Base-by-base conservation (phyloP, 1,140 invertebrate genomes). In the Caenorhabditis inopinata region DNA sequence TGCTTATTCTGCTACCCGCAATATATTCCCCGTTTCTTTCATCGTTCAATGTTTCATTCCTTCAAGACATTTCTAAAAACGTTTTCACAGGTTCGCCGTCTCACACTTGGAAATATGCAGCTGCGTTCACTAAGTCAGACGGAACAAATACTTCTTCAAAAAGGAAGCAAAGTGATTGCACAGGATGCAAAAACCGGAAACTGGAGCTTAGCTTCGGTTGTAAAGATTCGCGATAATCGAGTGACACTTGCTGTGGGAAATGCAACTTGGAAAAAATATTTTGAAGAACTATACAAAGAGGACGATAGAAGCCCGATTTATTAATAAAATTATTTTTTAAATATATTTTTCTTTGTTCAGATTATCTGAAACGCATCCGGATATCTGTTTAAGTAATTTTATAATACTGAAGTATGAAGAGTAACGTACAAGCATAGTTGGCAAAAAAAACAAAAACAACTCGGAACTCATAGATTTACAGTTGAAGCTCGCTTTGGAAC, bases 271-370 rank as follows among this genome's bases (percentile, higher is more conserved):
- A 68, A 68, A 25, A 68, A 68, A 12, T 4, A 12, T 11, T 11
- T 68, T 38, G 58, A 68, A n/a, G 58, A 68, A 6, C 38, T 68
- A 32, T 68, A 68, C 32, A 68, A 68, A 18, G 58, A 68, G 32
- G 58, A 68, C 25, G n/a, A 6, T 18, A 32, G 49, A 9, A 53
- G 49, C 12, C 18, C 23, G 18, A 14, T 23, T 1, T 53, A 53
- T 14, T 53, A 14, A 53, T n/a, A n/a, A n/a, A n/a, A n/a, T n/a
- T n/a, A n/a, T n/a, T n/a, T n/a, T n/a, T n/a, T n/a, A n/a, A n/a
- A n/a, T n/a, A n/a, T n/a, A n/a, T n/a, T n/a, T n/a, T n/a, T n/a
- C n/a, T n/a, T n/a, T n/a, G n/a, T n/a, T n/a, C n/a, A n/a, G n/a
- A n/a, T n/a, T n/a, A n/a, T n/a, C n/a, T n/a, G n/a, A n/a, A n/a